A percentile compares a stretch with the other conserved stretches of the same genome.
Evolutionary conservation across 1,140 invertebrate genomes (phyloP).

Genomic region (Oncopodura yosiiana): DNA sequence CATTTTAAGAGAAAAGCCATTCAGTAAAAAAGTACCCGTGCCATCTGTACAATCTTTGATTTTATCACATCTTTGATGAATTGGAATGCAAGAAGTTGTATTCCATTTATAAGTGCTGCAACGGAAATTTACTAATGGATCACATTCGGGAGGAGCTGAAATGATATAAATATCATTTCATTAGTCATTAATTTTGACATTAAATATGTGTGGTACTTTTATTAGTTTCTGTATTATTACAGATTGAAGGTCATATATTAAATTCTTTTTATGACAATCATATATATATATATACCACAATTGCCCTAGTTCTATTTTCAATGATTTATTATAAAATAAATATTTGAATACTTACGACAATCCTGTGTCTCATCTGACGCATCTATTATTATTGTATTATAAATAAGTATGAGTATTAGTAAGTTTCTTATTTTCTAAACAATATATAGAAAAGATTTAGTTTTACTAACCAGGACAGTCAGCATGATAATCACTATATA

Average conservation of each 20-base stretch:
- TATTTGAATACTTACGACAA: constrained; percentile 21
- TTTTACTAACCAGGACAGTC: too few relatives aligned
- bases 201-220: background rate
- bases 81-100: constrained; percentile 84
- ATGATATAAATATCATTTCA: background rate
- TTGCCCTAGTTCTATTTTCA: background rate
- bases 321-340: background rate
- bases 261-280: background rate
- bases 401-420: too few relatives aligned
- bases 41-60: constrained; percentile 87
- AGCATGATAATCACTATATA: constrained; percentile 32
- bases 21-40: constrained; percentile 49
- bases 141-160: constrained; percentile 78
- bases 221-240: background rate
- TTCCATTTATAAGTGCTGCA: constrained; percentile 87
- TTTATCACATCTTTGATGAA: constrained; percentile 82
- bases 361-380: constrained; percentile 22
- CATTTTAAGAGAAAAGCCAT: background rate
- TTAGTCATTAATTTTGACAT: background rate
- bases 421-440: too few relatives aligned
- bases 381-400: too few relatives aligned
- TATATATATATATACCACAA: background rate
- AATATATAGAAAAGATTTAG: too few relatives aligned
- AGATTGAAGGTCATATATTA: background rate
- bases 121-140: constrained; percentile 63